phyloP scores from a whole-genome alignment of 2,888 invertebrate species.

The Hemicrepidius hirtus region DNA sequence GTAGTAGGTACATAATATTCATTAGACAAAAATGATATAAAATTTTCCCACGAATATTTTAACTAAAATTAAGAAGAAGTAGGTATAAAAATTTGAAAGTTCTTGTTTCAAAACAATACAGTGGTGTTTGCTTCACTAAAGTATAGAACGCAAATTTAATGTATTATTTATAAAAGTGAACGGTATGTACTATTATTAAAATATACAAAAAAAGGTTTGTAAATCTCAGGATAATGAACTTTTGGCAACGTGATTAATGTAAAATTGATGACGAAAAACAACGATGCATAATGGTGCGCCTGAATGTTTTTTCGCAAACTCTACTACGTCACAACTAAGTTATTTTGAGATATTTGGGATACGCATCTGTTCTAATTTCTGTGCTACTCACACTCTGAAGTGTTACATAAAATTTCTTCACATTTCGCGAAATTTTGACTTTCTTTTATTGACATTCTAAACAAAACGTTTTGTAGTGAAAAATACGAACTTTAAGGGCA shows the following conservation, averaged over 20 bases:
- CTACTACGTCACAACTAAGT: constrained; percentile 35
- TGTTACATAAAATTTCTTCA: constrained; percentile 41
- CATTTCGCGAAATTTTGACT: constrained; percentile 6
- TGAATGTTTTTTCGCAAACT: neutral
- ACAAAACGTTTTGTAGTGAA: neutral
- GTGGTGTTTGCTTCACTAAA: too few species aligned
- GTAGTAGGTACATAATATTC: too few species aligned
- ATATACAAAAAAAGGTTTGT: neutral
- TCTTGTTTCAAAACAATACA: too few species aligned
- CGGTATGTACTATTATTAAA: constrained; percentile 16
- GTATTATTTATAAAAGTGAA: too few species aligned
- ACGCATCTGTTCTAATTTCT: constrained; percentile 49
- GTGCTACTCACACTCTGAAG: constrained; percentile 29
- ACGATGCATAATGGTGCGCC: constrained; percentile 2
- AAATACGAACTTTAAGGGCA: neutral
- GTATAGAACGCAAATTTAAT: too few species aligned
- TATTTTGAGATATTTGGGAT: constrained; percentile 52
- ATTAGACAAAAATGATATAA: too few species aligned
- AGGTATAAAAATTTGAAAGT: too few species aligned
- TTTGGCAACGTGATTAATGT: constrained; percentile 17
- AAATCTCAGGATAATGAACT: constrained; percentile 10
- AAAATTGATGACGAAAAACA: constrained; percentile 36
- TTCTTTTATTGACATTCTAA: neutral
- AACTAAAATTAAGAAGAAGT: too few species aligned
- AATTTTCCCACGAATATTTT: too few species aligned